Evolutionary conservation across 2,113 vertebrate genomes (phyloP), one percentile per base, ranked within the genome.

Genomic region (Malurus alboscapulatus): DNA sequence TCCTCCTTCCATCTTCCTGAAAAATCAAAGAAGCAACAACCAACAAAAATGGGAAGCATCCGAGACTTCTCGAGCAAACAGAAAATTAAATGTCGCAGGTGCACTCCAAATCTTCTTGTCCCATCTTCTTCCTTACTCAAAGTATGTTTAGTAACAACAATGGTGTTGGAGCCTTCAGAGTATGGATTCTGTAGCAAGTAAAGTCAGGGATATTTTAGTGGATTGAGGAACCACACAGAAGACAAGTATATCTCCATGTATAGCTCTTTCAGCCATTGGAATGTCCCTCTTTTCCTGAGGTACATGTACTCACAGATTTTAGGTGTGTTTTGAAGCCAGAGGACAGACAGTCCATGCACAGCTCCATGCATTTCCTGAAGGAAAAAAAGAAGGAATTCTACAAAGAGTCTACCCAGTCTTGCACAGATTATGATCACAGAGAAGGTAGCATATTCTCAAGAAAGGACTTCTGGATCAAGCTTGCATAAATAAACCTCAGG

Each of bases 401-500:
- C 30, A 76, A 81, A 81, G 22, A 83, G 10, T 76, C 78, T 79
- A 87, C 75, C 25, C 19, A 79, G 19, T 76, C 42, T 73, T 57
- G 62, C 17, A 40, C 22, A 85, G 29, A 69, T 83, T 84, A 44
- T 66, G 54, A 61, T 90, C 25, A 36, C 58, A 71, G 53, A 67
- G 38, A 66, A 36, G 53, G 83, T 50, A 90, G 38, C 12, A 26
- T 66, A 55, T 40, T 18, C 47, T 38, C n/a, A 54, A 27, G 72
- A 67, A 77, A 67, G 55, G 51, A 74, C 68, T 94, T 96, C 83
- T 88, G 72, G 72, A 86, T 74, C 84, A 27, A 67, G 53, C 27
- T 90, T 80, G 65, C 48, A 47, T 93, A 88, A 93, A 84, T 78
- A 95, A 67, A 90, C 76, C 57, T 88, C 55, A 80, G 92, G 91